A percentile compares a stretch with the other conserved stretches of the same genome.
Conservation (phyloP, 1,140 invertebrate genomes). For the Latrodectus geometricus region DNA sequence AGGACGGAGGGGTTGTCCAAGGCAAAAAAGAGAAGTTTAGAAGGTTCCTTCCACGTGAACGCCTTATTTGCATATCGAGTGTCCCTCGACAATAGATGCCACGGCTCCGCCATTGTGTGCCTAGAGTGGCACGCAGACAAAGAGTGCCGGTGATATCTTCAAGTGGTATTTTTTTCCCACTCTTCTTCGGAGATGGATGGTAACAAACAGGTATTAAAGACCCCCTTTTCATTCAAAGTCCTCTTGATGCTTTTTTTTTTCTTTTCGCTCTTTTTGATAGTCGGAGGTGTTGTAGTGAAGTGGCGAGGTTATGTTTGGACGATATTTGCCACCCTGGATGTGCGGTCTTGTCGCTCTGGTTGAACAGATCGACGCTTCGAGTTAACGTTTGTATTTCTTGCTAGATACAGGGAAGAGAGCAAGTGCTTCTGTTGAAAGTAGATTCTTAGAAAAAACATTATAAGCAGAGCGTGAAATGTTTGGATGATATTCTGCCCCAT, state of each 20-base stretch:
- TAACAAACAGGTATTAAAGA: slow-evolving; percentile 8
- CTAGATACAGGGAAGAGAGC: no score
- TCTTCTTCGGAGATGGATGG: not conserved
- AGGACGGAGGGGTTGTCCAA: no score
- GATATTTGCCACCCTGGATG: not conserved
- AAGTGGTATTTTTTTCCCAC: no score
- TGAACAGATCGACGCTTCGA: no score
- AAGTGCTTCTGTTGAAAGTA: no score
- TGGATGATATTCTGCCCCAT: no score
- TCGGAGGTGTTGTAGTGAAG: not conserved
- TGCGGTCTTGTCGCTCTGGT: no score
- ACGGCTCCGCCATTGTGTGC: not conserved
- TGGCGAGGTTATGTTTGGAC: not conserved
- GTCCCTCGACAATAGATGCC: not conserved
- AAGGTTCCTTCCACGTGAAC: slow-evolving; percentile 4
- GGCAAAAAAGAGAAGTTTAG: no score
- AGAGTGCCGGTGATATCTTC: not conserved
- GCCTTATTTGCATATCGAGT: slow-evolving; percentile 20
- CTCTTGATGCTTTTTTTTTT: not conserved
- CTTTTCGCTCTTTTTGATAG: not conserved
- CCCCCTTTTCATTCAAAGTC: not conserved
- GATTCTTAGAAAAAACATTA: no score
- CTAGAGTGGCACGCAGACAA: not conserved
- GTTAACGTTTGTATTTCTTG: no score
- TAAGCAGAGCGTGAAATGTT: no score